phyloP scores from a whole-genome alignment of 1,140 invertebrate genomes.

The Chrysopa pallens region DNA sequence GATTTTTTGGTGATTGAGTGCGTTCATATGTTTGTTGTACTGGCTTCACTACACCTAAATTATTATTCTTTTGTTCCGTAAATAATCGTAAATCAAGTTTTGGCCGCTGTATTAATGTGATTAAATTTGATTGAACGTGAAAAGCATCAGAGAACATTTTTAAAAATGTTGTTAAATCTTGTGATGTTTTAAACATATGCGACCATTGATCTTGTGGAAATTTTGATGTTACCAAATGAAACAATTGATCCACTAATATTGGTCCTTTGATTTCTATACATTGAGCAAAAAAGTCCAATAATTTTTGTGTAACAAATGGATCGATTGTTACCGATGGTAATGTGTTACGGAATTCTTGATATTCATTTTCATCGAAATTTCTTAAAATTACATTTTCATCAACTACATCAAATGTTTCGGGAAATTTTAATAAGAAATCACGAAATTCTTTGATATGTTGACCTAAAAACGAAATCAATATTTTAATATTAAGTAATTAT shows the following conservation, averaged over 20 bases:
- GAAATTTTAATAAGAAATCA: constrained; percentile 72
- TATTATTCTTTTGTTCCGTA: not conserved
- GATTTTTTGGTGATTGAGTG: constrained; percentile 13
- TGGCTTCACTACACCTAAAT: not conserved
- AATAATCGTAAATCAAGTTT: constrained; percentile 25
- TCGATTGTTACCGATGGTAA: constrained; percentile 62
- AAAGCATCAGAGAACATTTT: constrained; percentile 81
- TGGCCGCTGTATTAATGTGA: constrained; percentile 54
- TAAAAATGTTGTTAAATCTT: constrained; percentile 71
- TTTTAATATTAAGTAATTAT: not conserved
- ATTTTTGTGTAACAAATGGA: constrained; percentile 51
- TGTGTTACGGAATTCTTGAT: constrained; percentile 34
- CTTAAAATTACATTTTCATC: constrained; percentile 60
- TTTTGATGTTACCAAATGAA: constrained; percentile 57
- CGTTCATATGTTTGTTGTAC: not conserved
- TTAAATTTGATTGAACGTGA: constrained; percentile 75
- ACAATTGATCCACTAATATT: constrained; percentile 68
- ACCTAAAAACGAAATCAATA: constrained; percentile 22
- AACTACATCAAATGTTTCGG: constrained; percentile 73
- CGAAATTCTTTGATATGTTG: constrained; percentile 88
- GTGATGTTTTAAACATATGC: constrained; percentile 68
- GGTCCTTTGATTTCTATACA: constrained; percentile 62
- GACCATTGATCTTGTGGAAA: constrained; percentile 62
- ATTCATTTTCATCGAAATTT: constrained; percentile 35
- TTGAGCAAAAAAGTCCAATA: constrained; percentile 61